These are phyloP conservation scores for Okamejei kenojei DNA, from an alignment of 2,797 vertebrate genomes.

Conservation along the genomic window DNA sequence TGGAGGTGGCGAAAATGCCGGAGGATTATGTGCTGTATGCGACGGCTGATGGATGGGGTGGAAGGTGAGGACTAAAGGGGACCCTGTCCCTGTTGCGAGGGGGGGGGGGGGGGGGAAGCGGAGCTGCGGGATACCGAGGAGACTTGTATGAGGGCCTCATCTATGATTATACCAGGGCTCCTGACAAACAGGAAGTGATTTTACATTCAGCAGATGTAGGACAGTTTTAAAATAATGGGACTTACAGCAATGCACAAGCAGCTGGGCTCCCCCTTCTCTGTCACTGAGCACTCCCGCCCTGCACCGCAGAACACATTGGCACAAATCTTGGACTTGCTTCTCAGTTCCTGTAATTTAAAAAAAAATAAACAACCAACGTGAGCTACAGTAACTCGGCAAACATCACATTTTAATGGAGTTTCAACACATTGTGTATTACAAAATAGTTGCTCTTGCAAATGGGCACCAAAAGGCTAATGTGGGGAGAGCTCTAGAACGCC, in stretches of 20 bases:
- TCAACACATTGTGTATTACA: neutral
- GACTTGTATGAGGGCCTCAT: no score
- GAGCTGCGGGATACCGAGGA: no score
- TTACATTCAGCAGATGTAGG: neutral
- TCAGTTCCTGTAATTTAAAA: slow-evolving; percentile 66
- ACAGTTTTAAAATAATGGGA: neutral
- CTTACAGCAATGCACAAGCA: slow-evolving; percentile 94
- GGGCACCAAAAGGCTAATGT: neutral
- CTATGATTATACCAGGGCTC: neutral
- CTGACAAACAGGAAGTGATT: neutral
- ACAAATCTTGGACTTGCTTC: slow-evolving; percentile 95
- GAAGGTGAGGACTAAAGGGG: no score
- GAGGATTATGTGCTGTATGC: no score
- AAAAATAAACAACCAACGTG: slow-evolving; percentile 36
- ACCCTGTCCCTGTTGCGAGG: no score
- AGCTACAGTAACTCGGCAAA: neutral
- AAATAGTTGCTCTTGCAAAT: neutral
- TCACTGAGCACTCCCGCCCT: slow-evolving; percentile 86
- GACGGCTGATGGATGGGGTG: no score
- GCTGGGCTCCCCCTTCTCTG: slow-evolving; percentile 89
- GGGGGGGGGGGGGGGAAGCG: no score
- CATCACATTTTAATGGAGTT: neutral
- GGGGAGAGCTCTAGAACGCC: no score
- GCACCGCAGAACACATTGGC: slow-evolving; percentile 98
- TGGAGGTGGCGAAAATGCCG: no score